Evolutionary conservation across 2,888 invertebrate genomes (phyloP).

Genomic region (Prosopocoilus inquinatus): DNA sequence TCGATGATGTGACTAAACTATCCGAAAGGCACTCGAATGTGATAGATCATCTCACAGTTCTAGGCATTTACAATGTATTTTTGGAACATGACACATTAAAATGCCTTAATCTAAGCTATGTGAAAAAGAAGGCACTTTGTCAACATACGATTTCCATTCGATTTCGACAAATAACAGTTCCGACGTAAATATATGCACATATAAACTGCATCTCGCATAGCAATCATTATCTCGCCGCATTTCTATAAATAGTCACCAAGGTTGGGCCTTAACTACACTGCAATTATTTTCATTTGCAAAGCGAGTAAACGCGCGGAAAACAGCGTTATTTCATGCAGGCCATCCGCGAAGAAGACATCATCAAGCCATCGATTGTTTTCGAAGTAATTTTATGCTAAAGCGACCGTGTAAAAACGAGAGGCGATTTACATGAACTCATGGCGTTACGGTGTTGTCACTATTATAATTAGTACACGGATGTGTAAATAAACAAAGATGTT

Average conservation of each 20-base stretch:
- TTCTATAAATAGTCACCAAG: slow-evolving; percentile 20
- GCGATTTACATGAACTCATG: too few species aligned
- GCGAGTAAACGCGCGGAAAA: slow-evolving; percentile 7
- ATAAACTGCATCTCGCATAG: neutral
- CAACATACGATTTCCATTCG: neutral
- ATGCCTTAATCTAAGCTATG: neutral
- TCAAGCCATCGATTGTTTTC: too few species aligned
- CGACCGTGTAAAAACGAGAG: too few species aligned
- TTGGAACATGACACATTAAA: too few species aligned
- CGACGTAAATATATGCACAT: neutral
- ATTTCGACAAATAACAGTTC: neutral
- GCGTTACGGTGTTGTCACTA: too few species aligned
- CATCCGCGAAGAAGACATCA: too few species aligned
- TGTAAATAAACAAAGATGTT: too few species aligned
- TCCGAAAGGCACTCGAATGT: neutral
- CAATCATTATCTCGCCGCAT: slow-evolving; percentile 16
- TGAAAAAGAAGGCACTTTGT: neutral
- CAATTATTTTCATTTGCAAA: slow-evolving; percentile 21
- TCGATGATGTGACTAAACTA: neutral
- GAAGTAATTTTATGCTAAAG: too few species aligned
- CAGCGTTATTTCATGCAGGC: too few species aligned
- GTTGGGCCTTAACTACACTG: slow-evolving; percentile 19
- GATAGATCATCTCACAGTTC: neutral
- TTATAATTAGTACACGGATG: too few species aligned
- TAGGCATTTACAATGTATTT: neutral